phyloP scores from a whole-genome alignment of 1,140 invertebrate genomes.

The Hyles euphorbiae region DNA sequence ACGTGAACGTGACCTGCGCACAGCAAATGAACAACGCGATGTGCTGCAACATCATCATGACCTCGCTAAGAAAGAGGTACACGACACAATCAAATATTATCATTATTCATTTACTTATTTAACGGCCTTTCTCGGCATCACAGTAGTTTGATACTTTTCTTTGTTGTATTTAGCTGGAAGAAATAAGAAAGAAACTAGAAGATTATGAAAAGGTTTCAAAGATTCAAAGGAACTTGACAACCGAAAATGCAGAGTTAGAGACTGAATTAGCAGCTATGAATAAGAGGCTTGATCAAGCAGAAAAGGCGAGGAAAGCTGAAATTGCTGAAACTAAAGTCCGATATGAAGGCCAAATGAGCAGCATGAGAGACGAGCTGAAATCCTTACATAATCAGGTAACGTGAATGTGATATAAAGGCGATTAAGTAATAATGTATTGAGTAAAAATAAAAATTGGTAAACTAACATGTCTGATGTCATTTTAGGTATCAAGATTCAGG shows the following conservation, averaged over 20 bases:
- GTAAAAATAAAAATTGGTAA: neutral
- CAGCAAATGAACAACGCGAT: constrained; percentile 83
- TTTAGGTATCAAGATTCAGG: constrained; percentile 83
- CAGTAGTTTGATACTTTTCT: constrained; percentile 4
- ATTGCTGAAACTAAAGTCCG: constrained; percentile 89
- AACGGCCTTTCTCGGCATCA: neutral
- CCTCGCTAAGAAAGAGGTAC: constrained; percentile 59
- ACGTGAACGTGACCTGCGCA: constrained; percentile 83
- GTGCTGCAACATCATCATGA: constrained; percentile 75
- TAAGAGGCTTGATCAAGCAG: constrained; percentile 82
- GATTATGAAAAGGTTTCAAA: constrained; percentile 91
- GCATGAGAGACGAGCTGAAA: constrained; percentile 90
- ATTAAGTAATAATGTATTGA: too few relatives aligned
- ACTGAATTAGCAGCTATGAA: constrained; percentile 84
- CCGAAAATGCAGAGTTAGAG: constrained; percentile 84
- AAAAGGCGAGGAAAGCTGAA: constrained; percentile 89
- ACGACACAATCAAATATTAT: neutral
- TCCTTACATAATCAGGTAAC: constrained; percentile 86
- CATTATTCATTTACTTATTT: neutral
- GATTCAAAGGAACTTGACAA: constrained; percentile 85
- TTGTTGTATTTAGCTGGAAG: constrained; percentile 81
- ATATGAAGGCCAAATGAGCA: constrained; percentile 91
- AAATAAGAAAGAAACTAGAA: constrained; percentile 86
- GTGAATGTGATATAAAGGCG: constrained; percentile 12
- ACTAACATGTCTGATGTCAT: neutral